Percentiles rank a stretch among this genome's conserved stretches.
phyloP scores from a whole-genome alignment of 2,797 vertebrate species.

The Valencia hispanica region DNA sequence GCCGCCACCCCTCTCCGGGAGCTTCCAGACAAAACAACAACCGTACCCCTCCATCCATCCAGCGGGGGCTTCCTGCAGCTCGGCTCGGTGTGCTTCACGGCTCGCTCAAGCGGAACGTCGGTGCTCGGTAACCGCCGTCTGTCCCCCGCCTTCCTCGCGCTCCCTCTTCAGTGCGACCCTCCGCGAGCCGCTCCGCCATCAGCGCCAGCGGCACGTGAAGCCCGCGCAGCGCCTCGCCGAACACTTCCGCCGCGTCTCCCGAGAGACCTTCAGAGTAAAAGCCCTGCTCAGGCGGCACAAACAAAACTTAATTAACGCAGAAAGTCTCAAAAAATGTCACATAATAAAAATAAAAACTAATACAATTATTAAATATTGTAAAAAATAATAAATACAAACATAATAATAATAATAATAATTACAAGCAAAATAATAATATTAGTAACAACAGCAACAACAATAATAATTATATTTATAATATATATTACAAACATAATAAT shows the following conservation, averaged over 20 bases:
- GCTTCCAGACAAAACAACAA: slow-evolving; percentile 19
- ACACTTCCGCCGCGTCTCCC: slow-evolving; percentile 30
- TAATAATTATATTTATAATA: too few relatives aligned
- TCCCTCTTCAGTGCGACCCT: slow-evolving; percentile 65
- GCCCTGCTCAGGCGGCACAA: too few relatives aligned
- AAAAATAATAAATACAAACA: too few relatives aligned
- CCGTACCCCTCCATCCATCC: slow-evolving; percentile 33
- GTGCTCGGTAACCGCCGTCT: slow-evolving; percentile 35
- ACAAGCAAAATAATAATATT: too few relatives aligned
- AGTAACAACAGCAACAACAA: too few relatives aligned
- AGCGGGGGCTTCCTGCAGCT: background rate
- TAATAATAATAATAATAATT: too few relatives aligned
- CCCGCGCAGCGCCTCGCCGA: background rate
- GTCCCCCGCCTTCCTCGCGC: slow-evolving; percentile 62
- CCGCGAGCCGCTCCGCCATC: slow-evolving; percentile 71
- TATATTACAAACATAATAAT: too few relatives aligned
- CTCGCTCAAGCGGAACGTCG: slow-evolving; percentile 20
- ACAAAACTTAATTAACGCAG: too few relatives aligned
- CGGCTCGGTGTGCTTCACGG: background rate
- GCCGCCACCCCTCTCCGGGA: background rate
- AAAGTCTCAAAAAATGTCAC: too few relatives aligned
- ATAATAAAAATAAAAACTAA: background rate
- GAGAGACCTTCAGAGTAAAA: slow-evolving; percentile 49
- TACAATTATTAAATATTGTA: too few relatives aligned
- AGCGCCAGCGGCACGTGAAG: slow-evolving; percentile 64